Evolutionary conservation across 2,888 invertebrate genomes (phyloP).

Genomic region (Rutpela maculata): DNA sequence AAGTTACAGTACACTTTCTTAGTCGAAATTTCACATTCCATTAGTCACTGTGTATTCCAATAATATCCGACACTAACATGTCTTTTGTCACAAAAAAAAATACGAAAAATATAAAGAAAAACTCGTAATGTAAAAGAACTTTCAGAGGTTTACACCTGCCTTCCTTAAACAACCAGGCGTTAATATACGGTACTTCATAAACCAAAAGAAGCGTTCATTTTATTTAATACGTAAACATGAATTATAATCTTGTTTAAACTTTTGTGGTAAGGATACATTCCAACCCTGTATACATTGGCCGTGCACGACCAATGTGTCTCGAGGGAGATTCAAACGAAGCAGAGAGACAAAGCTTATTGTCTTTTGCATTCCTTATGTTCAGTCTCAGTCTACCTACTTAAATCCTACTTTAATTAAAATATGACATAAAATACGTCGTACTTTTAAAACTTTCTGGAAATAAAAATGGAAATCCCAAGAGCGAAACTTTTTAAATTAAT

Average conservation of each 20-base stretch:
- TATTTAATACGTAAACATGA: background rate
- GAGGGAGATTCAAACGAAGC: constrained; percentile 19
- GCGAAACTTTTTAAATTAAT: constrained; percentile 29
- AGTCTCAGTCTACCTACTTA: constrained; percentile 50
- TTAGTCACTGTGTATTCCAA: too few species aligned
- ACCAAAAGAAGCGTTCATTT: too few species aligned
- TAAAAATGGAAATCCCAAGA: constrained; percentile 26
- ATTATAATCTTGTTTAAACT: background rate
- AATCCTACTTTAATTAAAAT: constrained; percentile 64
- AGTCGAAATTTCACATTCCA: too few species aligned
- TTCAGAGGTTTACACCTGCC: too few species aligned
- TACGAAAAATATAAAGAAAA: too few species aligned
- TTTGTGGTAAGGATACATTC: background rate
- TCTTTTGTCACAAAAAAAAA: too few species aligned
- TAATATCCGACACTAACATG: too few species aligned
- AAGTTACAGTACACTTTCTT: too few species aligned
- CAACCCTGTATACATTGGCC: background rate
- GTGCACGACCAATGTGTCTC: background rate
- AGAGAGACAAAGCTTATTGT: constrained; percentile 19
- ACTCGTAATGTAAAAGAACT: too few species aligned
- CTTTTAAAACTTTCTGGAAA: constrained; percentile 44
- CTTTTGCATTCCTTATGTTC: constrained; percentile 27
- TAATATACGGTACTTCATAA: too few species aligned
- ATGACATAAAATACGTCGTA: constrained; percentile 61
- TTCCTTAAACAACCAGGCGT: too few species aligned